A percentile compares a stretch with the other conserved stretches of the same genome.
These are phyloP conservation scores for Muntiacus reevesi DNA, from an alignment of 2,113 vertebrate genomes.

Conservation along the genomic window DNA sequence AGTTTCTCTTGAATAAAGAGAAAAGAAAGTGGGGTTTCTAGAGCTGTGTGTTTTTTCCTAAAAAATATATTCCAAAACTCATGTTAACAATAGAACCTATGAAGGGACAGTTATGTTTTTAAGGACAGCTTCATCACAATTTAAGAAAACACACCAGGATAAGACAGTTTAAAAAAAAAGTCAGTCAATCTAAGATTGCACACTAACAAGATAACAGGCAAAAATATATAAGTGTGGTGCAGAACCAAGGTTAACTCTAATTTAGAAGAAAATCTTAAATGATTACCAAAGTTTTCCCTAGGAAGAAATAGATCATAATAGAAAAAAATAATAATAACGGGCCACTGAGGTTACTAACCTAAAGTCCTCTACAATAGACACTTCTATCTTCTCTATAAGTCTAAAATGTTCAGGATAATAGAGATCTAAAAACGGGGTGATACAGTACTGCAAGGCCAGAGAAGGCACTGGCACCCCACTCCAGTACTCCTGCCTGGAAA, in stretches of 20 bases:
- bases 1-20: background rate
- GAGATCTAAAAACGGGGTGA: background rate
- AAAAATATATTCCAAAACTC: background rate
- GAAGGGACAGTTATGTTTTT: background rate
- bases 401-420: background rate
- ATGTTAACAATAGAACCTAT: background rate
- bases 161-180: background rate
- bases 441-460: accelerated
- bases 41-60: background rate
- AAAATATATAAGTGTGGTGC: background rate
- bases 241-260: background rate
- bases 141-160: background rate
- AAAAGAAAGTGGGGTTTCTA: background rate
- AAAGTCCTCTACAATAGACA: background rate
- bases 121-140: background rate
- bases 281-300: background rate
- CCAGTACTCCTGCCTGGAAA: background rate
- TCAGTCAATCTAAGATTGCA: background rate
- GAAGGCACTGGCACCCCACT: background rate
- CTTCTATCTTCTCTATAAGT: background rate
- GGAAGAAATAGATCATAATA: background rate
- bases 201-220: background rate
- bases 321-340: background rate
- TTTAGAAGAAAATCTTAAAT: background rate
- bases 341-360: background rate